Conservation (phyloP, 2,113 vertebrate genomes). For the Tringa solitaria region DNA sequence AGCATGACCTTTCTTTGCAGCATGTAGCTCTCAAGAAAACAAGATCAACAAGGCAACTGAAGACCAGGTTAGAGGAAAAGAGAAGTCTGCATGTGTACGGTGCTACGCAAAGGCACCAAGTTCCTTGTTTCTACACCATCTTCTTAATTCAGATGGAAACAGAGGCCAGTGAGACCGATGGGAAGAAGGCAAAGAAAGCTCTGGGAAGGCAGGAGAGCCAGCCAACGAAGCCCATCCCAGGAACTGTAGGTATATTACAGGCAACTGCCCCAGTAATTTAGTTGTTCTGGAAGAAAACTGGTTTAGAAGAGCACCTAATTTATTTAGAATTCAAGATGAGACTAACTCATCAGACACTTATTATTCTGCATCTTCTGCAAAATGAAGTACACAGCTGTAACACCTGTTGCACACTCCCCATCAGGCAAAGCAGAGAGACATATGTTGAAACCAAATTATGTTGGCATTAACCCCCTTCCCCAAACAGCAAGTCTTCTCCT, state of each 20-base stretch:
- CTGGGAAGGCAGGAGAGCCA: background rate
- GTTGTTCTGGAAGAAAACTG: background rate
- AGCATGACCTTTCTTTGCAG: background rate
- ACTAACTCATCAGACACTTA: background rate
- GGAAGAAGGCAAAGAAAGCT: background rate
- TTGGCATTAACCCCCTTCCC: background rate
- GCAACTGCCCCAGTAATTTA: background rate
- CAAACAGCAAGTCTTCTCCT: background rate
- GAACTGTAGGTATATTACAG: background rate
- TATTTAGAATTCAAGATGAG: background rate
- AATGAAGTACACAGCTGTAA: background rate
- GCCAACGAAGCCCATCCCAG: background rate
- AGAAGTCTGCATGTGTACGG: rapidly evolving
- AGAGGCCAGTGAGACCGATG: background rate
- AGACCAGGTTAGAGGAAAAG: background rate
- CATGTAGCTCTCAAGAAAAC: background rate
- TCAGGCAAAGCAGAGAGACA: background rate
- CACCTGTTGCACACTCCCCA: background rate
- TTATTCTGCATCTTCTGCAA: background rate
- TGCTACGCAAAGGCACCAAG: background rate
- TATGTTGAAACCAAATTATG: background rate
- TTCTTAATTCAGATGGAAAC: background rate
- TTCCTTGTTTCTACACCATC: background rate
- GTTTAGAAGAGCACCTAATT: background rate
- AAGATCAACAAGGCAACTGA: background rate